Base-by-base conservation (phyloP, 2,113 vertebrate genomes). In the Microcebus murinus region DNA sequence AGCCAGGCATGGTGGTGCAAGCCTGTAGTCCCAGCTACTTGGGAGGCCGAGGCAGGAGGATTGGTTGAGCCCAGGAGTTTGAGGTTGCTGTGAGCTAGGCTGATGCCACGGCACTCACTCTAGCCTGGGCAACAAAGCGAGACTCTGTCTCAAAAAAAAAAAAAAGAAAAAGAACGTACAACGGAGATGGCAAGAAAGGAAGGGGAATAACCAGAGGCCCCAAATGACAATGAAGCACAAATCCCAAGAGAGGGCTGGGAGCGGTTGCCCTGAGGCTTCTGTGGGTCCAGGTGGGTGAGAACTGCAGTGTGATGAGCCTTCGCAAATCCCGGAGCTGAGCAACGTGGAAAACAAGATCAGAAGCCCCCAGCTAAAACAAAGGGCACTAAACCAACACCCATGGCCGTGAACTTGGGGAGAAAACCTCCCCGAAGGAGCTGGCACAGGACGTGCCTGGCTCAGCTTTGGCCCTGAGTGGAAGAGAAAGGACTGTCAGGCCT, bases 371-470 rank as follows among this genome's bases (percentile, higher is more conserved):
- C 82, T n/a, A 63, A 13, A 77, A 63, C 70, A 10, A 39, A 48
- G 67, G 9, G 3, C 25, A 1, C 6, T 23, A 12, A 73, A 59
- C 18, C 12, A 42, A 21, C 20, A n/a, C 21, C 21, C 68, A 8
- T 11, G 4, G 14, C 9, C 9, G 67, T 31, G 59, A 82, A 50
- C 15, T 20, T 23, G 21, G 48, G 82, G 20, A 63, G 34, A 77
- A 57, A 86, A 34, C 6, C 31, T 57, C 34, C n/a, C 14, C 4
- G 3, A 52, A 55, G 3, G 52, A 15, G n/a, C 1, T 2, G 77
- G 48, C 20, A 1, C 1, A 14, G 48, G 55, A 6, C 21, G 3
- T 0, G 9, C 34, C 45, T 0, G 3, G 68, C 29, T 76, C 94
- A 76, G 50, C 90, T 29, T 1, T 25, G 74, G 52, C 74, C n/a